Evolutionary conservation across 2,888 invertebrate species (phyloP).

Genomic region (Tryphoninae sp.): DNA sequence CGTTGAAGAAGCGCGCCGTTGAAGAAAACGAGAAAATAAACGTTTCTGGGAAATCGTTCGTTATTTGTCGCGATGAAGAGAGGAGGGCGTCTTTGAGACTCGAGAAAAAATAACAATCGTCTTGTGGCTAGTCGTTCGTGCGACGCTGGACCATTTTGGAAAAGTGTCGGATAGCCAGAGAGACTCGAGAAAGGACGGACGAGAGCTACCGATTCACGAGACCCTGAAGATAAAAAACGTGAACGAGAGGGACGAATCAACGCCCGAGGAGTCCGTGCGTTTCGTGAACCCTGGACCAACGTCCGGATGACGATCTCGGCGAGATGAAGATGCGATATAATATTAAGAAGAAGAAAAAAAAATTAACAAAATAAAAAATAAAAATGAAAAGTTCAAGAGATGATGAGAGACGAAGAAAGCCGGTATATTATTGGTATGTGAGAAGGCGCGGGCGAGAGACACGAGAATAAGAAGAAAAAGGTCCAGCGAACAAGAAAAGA

Average conservation of each 20-base stretch:
- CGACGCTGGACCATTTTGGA: neutral
- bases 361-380: neutral
- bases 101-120: constrained; percentile 47
- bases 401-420: constrained; percentile 37
- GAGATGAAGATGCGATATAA: constrained; percentile 26
- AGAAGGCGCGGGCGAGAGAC: constrained; percentile 18
- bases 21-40: constrained; percentile 49
- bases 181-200: neutral
- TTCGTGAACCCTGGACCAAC: constrained; percentile 20
- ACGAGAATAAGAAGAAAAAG: constrained; percentile 48
- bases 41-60: constrained; percentile 31
- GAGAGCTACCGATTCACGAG: constrained; percentile 30
- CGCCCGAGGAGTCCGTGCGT: constrained; percentile 9
- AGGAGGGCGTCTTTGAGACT: constrained; percentile 32
- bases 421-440: neutral
- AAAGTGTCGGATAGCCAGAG: neutral
- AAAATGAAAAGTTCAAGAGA: constrained; percentile 4
- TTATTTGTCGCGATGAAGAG: constrained; percentile 17
- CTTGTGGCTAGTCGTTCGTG: neutral
- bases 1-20: neutral
- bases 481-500: constrained; percentile 39
- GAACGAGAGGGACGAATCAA: constrained; percentile 58
- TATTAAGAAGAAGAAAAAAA: constrained; percentile 5
- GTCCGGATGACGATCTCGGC: neutral
- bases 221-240: constrained; percentile 35